Conservation (phyloP, 1,140 invertebrate species). For the Aphaenogaster ashmeadi region DNA sequence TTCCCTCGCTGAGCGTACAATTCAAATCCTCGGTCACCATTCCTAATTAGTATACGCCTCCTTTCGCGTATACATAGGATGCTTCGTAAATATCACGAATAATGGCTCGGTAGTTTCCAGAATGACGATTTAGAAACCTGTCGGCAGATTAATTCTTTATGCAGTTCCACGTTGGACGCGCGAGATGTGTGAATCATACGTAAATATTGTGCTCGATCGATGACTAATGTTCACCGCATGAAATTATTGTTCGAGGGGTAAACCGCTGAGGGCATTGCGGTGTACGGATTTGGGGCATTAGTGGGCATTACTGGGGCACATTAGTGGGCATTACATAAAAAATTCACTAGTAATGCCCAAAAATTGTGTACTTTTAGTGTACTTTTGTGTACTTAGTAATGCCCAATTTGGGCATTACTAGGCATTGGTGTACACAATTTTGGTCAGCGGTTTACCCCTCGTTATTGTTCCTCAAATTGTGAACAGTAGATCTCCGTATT, state of each 20-base stretch:
- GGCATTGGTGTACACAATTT: no score
- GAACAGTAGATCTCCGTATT: background rate
- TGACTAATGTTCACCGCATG: background rate
- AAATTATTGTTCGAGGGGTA: background rate
- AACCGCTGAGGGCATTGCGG: no score
- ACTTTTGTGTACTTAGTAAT: no score
- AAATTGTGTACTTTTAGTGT: no score
- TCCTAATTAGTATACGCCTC: conserved; percentile 67
- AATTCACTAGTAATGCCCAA: no score
- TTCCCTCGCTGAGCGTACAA: conserved; percentile 36
- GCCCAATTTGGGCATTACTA: no score
- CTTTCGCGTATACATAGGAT: conserved; percentile 50
- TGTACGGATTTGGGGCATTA: no score
- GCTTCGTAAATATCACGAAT: conserved; percentile 26
- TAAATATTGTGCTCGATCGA: background rate
- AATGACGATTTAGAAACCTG: conserved; percentile 6
- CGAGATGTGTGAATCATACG: background rate
- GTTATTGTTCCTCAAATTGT: background rate
- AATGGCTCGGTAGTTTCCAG: background rate
- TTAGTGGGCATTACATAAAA: no score
- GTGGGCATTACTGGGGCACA: no score
- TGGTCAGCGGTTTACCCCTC: no score
- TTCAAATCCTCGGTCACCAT: conserved; percentile 63
- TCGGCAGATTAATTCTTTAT: background rate
- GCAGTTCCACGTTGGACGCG: no score